Evolutionary conservation across 1,140 invertebrate genomes (phyloP), one percentile per base, ranked within the genome.

Genomic region (Calephelis nemesis): DNA sequence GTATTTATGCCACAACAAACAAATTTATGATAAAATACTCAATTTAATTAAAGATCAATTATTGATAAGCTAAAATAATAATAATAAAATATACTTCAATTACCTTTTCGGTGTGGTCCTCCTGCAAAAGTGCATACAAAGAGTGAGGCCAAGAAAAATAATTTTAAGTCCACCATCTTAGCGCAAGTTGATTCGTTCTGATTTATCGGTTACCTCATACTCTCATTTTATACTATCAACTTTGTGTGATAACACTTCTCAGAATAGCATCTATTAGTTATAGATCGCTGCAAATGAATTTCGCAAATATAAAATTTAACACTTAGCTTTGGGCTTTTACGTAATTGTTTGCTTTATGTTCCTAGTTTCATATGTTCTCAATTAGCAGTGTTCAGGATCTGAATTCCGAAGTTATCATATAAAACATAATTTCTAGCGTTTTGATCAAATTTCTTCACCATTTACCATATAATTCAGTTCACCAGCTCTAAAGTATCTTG

Each of bases 291-390:
- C 10, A 66, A 66, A 66, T 40, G 15, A 15, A 54, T 66, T 42
- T 15, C 40, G 42, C 64, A 66, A 66, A 66, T 45, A 66, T 45
- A 7, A 58, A 42, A 66, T 66, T 66, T 66, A 52, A 52, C 64
- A 66, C 64, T 66, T 66, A 58, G 15, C 50, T 10, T 15, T n/a
- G 49, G 52, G 52, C 9, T 11, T 58, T 58, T 58, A 58, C 52
- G 52, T 58, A 58, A 54, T 54, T 19, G 50, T 66, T 66, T 66
- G 13, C 52, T 11, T 11, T 6, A 30, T 58, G 30, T 39, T 58
- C 19, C 52, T 30, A 58, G 52, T 30, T 6, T 4, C 39, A 58
- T 58, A 58, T 58, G 8, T 30, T 58, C 19, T 11, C 19, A 39
- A 58, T 58, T 58, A 58, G 52, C 19, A 58, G 19, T 58, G 19